Conservation (phyloP, 1,140 invertebrate species). For the Bombus fervidus region DNA sequence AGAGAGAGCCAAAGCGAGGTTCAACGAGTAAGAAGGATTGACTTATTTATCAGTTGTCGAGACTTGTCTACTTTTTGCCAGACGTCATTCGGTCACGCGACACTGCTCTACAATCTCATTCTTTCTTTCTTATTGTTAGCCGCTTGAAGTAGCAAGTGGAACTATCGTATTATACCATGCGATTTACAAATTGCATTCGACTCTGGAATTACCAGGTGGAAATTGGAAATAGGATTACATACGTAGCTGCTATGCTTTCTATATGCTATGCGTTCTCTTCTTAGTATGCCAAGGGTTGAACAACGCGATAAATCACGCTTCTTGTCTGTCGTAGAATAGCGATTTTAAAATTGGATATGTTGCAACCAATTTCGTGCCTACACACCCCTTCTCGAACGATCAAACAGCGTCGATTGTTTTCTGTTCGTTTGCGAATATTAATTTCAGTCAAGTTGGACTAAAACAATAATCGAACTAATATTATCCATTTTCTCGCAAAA, state of each 20-base stretch:
- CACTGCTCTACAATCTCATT: neutral
- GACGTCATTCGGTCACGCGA: constrained; percentile 15
- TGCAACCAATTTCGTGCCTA: neutral
- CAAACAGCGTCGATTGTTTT: no score
- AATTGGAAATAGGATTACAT: neutral
- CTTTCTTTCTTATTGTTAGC: neutral
- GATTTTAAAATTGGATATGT: neutral
- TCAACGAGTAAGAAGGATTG: neutral
- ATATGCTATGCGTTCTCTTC: neutral
- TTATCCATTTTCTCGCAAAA: no score
- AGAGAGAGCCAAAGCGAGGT: neutral
- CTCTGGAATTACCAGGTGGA: neutral
- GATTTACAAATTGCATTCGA: neutral
- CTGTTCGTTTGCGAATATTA: no score
- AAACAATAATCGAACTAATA: no score
- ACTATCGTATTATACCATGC: neutral
- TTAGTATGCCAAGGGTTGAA: neutral
- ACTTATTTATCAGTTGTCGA: constrained; percentile 14
- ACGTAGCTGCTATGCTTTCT: neutral
- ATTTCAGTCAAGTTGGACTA: fast-evolving
- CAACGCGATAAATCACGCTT: neutral
- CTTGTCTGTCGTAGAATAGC: no score
- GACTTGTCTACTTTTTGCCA: neutral
- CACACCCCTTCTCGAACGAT: no score
- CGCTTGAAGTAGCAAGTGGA: neutral